Conservation (phyloP, 1,140 invertebrate species). For the Nephila pilipes region DNA sequence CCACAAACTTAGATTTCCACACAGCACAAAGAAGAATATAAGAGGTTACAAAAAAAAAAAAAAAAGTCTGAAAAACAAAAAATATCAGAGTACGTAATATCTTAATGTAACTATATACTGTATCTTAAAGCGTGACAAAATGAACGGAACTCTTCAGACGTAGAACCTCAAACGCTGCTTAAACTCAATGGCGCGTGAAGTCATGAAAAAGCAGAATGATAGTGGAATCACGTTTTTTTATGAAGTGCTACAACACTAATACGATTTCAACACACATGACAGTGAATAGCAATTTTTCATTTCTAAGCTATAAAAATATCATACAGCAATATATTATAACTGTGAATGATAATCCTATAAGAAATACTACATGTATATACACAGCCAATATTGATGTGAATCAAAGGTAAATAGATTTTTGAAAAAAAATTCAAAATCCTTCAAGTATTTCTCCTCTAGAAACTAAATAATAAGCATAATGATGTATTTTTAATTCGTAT, state of each 20-base stretch:
- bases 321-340: too few species aligned
- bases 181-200: neutral
- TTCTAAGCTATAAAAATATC: neutral
- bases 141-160: neutral
- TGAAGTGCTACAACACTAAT: neutral
- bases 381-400: too few species aligned
- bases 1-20: neutral
- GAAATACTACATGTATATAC: too few species aligned
- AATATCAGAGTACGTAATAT: neutral
- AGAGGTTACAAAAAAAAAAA: neutral
- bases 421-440: too few species aligned
- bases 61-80: neutral
- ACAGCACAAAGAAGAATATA: neutral
- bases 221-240: neutral
- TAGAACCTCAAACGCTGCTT: neutral
- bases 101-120: neutral
- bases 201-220: neutral
- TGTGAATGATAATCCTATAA: too few species aligned
- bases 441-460: too few species aligned
- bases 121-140: conserved; percentile 22
- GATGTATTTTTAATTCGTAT: too few species aligned
- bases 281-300: neutral
- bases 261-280: neutral
- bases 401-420: too few species aligned
- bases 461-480: too few species aligned